Conservation (phyloP, 1,140 invertebrate species). For the Listronotus oregonensis region DNA sequence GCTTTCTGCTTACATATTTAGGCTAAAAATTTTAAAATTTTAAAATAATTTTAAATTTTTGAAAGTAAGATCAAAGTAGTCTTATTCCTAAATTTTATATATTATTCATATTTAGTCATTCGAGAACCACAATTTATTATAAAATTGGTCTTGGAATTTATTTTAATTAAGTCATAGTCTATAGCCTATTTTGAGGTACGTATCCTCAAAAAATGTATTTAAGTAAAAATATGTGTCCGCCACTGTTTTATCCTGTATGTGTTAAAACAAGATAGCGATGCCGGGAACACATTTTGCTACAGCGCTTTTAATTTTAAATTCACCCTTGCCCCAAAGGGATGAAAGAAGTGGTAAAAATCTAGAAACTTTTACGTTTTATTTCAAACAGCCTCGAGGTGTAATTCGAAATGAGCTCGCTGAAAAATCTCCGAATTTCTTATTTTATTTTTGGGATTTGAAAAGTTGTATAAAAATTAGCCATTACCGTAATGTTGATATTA, state of each 20-base stretch:
- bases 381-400: not conserved
- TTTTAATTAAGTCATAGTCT: no score
- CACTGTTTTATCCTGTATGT: not conserved
- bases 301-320: conserved; percentile 13
- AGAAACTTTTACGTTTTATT: conserved; percentile 12
- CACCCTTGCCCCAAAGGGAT: conserved; percentile 1
- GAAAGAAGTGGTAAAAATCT: conserved; percentile 12
- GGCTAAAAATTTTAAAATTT: no score
- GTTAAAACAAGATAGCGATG: conserved; percentile 1
- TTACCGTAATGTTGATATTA: not conserved
- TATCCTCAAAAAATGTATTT: no score
- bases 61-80: no score
- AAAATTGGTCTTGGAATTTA: no score
- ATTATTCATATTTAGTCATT: no score
- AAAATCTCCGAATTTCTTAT: conserved; percentile 1
- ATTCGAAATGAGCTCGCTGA: not conserved
- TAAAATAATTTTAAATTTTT: no score
- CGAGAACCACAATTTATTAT: no score
- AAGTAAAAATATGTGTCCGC: no score
- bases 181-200: no score
- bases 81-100: no score
- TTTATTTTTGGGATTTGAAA: not conserved
- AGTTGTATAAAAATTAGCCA: not conserved
- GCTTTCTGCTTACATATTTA: no score
- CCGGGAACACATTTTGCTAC: conserved; percentile 2